Evolutionary conservation across 2,797 vertebrate species (phyloP).

Genomic region (Austrolebias charrua): DNA sequence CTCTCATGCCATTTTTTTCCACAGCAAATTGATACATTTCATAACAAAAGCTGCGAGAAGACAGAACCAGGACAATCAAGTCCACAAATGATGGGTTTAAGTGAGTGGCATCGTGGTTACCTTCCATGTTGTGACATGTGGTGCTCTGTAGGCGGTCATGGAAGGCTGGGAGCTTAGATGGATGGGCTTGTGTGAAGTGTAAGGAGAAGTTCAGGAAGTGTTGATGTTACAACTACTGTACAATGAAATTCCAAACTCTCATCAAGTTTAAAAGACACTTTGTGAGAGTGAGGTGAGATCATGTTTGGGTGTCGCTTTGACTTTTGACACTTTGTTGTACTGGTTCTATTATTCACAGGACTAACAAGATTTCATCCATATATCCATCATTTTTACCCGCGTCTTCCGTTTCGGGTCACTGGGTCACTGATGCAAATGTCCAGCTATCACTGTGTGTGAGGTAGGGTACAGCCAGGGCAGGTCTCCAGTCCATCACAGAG

Average conservation of each 20-base stretch:
- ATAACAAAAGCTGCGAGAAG: slow-evolving; percentile 44
- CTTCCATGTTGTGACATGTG: slow-evolving; percentile 34
- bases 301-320: slow-evolving; percentile 20
- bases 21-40: slow-evolving; percentile 49
- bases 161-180: slow-evolving; percentile 47
- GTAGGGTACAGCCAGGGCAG: too few relatives aligned
- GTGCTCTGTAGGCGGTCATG: slow-evolving; percentile 53
- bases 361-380: too few relatives aligned
- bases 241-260: slow-evolving; percentile 51
- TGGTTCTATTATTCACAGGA: background rate
- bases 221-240: slow-evolving; percentile 55
- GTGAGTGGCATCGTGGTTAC: slow-evolving; percentile 39
- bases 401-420: too few relatives aligned
- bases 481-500: too few relatives aligned
- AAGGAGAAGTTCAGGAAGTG: slow-evolving; percentile 48
- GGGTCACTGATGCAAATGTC: too few relatives aligned
- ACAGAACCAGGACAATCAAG: slow-evolving; percentile 24
- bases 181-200: slow-evolving; percentile 47
- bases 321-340: too few relatives aligned
- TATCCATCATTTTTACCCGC: too few relatives aligned
- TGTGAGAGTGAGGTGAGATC: slow-evolving; percentile 17
- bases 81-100: slow-evolving; percentile 34
- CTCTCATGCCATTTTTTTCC: slow-evolving; percentile 39
- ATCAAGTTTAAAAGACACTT: slow-evolving; percentile 45
- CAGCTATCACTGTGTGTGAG: too few relatives aligned